Evolutionary conservation across 2,797 vertebrate genomes (phyloP), one percentile per base, ranked within the genome.

Genomic region (Peromyscus melanophrys): DNA sequence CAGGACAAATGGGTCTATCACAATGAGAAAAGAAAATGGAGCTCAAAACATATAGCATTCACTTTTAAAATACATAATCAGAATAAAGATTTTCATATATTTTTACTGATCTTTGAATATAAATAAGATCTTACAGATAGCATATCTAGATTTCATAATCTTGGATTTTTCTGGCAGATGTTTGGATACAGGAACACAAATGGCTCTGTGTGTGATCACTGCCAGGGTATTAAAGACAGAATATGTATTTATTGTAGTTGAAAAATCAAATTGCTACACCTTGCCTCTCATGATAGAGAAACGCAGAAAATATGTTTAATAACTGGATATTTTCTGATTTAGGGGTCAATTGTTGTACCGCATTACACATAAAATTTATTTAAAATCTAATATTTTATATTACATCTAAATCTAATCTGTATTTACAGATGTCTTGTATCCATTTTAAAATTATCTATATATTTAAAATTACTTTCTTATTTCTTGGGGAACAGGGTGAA

Each of bases 181-280:
- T 14, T 90, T 87, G 3, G 8, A 75, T 52, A 10, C 83, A 40
- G 17, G 27, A 46, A 23, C 63, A 73, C 59, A 55, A 89, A 80
- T 95, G 31, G 4, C 29, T 69, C n/a, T 75, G 31, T 59, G 23
- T 27, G 52, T 69, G 37, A 87, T 25, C 37, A 73, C 23, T 87
- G 7, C 49, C 67, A 67, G 25, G 8, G n/a, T 75, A 43, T 43
- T 75, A 10, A 23, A 81, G 7, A 84, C 2, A 90, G 57, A 65
- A 5, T 61, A 6, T 83, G 57, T 23, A n/a, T 73, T 69, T 57
- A 43, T 23, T 77, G 59, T 7, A 81, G 19, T 34, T 82, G 31
- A 77, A 96, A 96, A 94, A 87, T 94, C 29, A 81, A 78, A 7
- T 77, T 89, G 89, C 12, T 93, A 86, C 4, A 23, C 31, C 89